Evolutionary conservation across 2,888 invertebrate species (phyloP).

Genomic region (Leptinotarsa peninsularis): DNA sequence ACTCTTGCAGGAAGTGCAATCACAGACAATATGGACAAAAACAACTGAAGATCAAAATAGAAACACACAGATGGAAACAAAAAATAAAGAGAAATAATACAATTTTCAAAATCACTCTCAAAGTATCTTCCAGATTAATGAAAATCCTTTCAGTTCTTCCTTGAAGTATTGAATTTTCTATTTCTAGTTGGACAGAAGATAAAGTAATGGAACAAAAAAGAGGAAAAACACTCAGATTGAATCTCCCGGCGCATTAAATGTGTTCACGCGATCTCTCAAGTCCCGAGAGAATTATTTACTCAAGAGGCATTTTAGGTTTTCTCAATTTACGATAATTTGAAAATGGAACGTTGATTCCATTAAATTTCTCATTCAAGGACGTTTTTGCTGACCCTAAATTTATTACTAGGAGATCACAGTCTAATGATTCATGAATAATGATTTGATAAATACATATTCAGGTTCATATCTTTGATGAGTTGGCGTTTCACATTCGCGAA

Average conservation of each 20-base stretch:
- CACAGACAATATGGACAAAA: too few relatives aligned
- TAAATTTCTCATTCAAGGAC: slow-evolving; percentile 8
- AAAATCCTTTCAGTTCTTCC: background rate
- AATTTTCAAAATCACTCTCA: too few relatives aligned
- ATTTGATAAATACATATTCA: background rate
- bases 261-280: slow-evolving; percentile 38
- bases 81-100: too few relatives aligned
- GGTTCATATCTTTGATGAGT: background rate
- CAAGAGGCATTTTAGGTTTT: slow-evolving; percentile 18
- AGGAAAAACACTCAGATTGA: slow-evolving; percentile 32
- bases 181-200: background rate
- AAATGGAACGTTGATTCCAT: slow-evolving; percentile 13
- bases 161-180: background rate
- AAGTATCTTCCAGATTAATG: background rate
- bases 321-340: slow-evolving; percentile 11
- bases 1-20: too few relatives aligned
- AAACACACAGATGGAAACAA: too few relatives aligned
- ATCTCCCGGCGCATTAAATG: slow-evolving; percentile 37
- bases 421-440: background rate
- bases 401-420: background rate
- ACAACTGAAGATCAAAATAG: too few relatives aligned
- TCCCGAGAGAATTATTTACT: slow-evolving; percentile 16
- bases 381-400: background rate
- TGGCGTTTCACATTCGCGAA: background rate
- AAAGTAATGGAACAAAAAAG: slow-evolving; percentile 2